A percentile compares a stretch with the other conserved stretches of the same genome.
Evolutionary conservation across 2,797 vertebrate species (phyloP).

Genomic region (Cirrhinus mrigala): DNA sequence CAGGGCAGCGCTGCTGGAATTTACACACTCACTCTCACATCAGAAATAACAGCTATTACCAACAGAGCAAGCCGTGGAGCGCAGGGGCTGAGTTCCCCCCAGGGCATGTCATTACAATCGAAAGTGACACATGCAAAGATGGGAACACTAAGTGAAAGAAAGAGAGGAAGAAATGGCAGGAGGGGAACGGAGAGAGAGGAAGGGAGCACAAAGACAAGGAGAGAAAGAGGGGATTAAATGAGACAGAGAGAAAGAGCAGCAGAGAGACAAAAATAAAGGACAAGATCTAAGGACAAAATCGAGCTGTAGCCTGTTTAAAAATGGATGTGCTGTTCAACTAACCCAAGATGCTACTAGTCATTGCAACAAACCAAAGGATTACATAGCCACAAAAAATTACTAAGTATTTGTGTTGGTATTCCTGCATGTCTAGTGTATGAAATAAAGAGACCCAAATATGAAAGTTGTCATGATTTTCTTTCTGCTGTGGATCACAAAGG

Average conservation of each 20-base stretch:
- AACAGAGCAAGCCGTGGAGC: conserved; percentile 75
- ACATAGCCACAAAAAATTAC: not conserved
- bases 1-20: conserved; percentile 70
- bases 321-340: not conserved
- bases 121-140: conserved; percentile 86
- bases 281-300: conserved; percentile 25
- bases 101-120: conserved; percentile 83
- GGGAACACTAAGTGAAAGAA: conserved; percentile 73
- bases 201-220: conserved; percentile 36
- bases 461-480: not conserved
- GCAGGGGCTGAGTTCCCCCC: conserved; percentile 78
- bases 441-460: not conserved
- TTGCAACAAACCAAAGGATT: not conserved
- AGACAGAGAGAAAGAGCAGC: conserved; percentile 36
- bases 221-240: conserved; percentile 50
- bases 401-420: not conserved
- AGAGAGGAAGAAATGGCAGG: conserved; percentile 55
- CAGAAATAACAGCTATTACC: conserved; percentile 82
- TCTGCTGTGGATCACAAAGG: not conserved
- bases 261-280: conserved; percentile 67
- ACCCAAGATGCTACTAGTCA: not conserved
- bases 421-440: not conserved
- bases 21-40: conserved; percentile 74
- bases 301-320: conserved; percentile 60
- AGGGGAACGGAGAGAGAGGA: conserved; percentile 30